Conservation (phyloP, 1,140 invertebrate genomes). For the Achatina immaculata region DNA sequence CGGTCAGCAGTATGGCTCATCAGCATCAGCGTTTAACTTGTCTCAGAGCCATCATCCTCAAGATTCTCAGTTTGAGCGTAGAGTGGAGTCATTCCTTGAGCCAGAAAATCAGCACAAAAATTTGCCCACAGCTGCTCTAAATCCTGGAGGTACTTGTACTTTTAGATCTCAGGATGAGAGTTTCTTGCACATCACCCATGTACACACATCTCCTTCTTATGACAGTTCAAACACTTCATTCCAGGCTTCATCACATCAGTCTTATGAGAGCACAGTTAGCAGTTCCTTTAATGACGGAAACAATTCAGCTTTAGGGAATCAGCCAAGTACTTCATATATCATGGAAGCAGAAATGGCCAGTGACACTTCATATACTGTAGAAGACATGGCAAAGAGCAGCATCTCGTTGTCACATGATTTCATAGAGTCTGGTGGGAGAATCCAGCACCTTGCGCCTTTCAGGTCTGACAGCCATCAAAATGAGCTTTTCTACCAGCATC, state of each 20-base stretch:
- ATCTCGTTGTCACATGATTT: neutral
- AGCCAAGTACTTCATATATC: conserved; percentile 4
- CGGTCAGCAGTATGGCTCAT: neutral
- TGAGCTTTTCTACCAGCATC: conserved; percentile 4
- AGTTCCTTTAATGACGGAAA: neutral
- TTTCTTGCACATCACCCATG: conserved; percentile 19
- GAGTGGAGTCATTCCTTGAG: conserved; percentile 17
- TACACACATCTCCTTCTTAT: neutral
- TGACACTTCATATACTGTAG: neutral
- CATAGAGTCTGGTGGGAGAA: neutral
- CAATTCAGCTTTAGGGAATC: neutral
- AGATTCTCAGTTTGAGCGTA: neutral
- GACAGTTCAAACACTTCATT: conserved; percentile 12
- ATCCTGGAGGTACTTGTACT: neutral
- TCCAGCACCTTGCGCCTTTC: conserved; percentile 21
- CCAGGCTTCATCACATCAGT: neutral
- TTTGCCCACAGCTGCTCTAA: neutral
- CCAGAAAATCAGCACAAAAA: conserved; percentile 4
- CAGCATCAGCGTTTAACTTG: neutral
- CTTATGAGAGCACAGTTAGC: conserved; percentile 7
- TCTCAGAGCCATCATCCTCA: neutral
- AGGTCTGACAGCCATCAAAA: neutral
- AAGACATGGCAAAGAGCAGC: conserved; percentile 20
- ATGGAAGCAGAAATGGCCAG: neutral
- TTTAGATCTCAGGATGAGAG: conserved; percentile 19